Percentiles rank a stretch among this genome's conserved stretches.
Conservation (phyloP, 2,797 vertebrate species). For the Gallinago solitaria region DNA sequence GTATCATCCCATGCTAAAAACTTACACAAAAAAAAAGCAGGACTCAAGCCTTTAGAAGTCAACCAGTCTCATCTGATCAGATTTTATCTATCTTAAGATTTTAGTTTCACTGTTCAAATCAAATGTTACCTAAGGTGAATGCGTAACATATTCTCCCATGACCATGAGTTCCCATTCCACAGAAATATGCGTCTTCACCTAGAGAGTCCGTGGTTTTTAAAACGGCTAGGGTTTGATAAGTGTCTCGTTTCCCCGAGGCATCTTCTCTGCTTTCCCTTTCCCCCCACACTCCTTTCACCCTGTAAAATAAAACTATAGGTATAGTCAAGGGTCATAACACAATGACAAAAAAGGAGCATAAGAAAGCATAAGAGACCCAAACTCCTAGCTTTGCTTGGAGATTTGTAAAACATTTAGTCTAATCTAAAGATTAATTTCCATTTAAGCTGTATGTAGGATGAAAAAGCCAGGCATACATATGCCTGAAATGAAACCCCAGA, state of each 20-base stretch:
- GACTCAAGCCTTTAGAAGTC: background rate
- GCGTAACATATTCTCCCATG: background rate
- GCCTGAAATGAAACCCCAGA: background rate
- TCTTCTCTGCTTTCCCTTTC: background rate
- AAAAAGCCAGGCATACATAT: background rate
- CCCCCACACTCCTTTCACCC: background rate
- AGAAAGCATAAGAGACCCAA: background rate
- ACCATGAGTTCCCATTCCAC: background rate
- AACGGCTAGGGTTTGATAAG: background rate
- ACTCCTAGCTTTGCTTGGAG: background rate
- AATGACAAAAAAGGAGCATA: background rate
- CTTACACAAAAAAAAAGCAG: background rate
- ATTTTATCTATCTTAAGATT: background rate
- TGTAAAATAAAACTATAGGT: background rate
- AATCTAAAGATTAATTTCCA: background rate
- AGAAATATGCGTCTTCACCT: background rate
- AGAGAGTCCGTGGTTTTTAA: background rate
- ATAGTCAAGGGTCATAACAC: background rate
- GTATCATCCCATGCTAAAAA: background rate
- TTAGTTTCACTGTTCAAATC: background rate
- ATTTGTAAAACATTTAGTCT: background rate
- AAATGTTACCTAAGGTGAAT: background rate
- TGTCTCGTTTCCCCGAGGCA: background rate
- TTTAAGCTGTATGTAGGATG: background rate
- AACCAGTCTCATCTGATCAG: background rate